Evolutionary conservation across 2,113 vertebrate species (phyloP).

Genomic region (Pseudonaja textilis): DNA sequence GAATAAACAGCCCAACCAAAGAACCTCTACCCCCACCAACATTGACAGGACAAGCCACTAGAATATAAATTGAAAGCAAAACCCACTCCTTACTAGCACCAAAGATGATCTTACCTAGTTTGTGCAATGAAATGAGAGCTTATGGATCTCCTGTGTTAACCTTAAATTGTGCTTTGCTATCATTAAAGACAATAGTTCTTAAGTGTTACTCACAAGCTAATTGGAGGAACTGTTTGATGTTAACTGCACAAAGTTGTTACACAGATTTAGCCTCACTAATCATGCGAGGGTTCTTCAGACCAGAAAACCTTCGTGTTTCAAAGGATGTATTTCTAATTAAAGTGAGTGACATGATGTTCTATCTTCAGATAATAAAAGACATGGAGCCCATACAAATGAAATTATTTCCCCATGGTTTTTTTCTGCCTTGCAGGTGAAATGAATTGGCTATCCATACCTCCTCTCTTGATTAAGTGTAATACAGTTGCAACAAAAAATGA

Average conservation of each 20-base stretch:
- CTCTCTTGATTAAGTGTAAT: background rate
- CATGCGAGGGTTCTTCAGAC: background rate
- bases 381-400: background rate
- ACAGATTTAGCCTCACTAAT: background rate
- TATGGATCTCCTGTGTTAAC: background rate
- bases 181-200: background rate
- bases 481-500: background rate
- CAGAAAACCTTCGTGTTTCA: background rate
- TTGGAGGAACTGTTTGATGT: background rate
- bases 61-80: background rate
- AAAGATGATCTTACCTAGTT: background rate
- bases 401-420: background rate
- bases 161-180: background rate
- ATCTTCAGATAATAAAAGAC: background rate
- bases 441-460: background rate
- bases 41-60: background rate
- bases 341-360: background rate
- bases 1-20: background rate
- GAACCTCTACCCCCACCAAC: background rate
- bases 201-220: background rate
- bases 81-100: background rate
- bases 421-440: background rate
- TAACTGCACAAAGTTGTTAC: accelerated
- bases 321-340: background rate
- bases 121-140: background rate